Evolutionary conservation across 2,797 vertebrate genomes (phyloP).

Genomic region (Hirundo rustica): DNA sequence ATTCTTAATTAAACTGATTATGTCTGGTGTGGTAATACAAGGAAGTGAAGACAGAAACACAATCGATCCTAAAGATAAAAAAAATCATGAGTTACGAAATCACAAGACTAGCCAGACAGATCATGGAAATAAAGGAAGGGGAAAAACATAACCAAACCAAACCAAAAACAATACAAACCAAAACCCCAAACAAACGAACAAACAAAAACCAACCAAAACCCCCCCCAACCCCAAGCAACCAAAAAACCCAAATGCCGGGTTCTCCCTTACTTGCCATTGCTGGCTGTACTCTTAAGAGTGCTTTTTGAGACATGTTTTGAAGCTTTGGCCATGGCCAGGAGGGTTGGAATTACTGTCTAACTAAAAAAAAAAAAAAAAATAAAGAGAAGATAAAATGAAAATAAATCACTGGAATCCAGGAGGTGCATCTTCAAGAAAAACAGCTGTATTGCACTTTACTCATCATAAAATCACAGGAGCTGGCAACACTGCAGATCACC

Average conservation of each 20-base stretch:
- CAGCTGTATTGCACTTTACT: background rate
- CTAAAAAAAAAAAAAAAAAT: background rate
- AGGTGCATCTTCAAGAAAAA: background rate
- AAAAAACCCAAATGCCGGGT: background rate
- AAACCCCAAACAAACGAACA: background rate
- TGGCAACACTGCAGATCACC: background rate
- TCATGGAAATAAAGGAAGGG: background rate
- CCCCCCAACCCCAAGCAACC: background rate
- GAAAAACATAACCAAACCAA: background rate
- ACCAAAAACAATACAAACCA: background rate
- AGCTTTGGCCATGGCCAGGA: background rate
- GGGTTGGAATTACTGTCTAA: background rate
- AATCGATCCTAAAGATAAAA: background rate
- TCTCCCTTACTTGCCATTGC: background rate
- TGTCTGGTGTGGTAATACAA: background rate
- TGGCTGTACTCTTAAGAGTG: background rate
- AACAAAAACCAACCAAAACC: too few species aligned
- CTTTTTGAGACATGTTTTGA: background rate
- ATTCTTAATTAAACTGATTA: background rate
- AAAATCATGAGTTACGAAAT: background rate
- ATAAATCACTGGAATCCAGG: background rate
- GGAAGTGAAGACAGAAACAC: background rate
- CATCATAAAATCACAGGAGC: background rate
- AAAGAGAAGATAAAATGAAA: background rate
- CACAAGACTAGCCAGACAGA: background rate